Conservation (phyloP, 1,140 invertebrate species). For the Arctopsyche grandis region DNA sequence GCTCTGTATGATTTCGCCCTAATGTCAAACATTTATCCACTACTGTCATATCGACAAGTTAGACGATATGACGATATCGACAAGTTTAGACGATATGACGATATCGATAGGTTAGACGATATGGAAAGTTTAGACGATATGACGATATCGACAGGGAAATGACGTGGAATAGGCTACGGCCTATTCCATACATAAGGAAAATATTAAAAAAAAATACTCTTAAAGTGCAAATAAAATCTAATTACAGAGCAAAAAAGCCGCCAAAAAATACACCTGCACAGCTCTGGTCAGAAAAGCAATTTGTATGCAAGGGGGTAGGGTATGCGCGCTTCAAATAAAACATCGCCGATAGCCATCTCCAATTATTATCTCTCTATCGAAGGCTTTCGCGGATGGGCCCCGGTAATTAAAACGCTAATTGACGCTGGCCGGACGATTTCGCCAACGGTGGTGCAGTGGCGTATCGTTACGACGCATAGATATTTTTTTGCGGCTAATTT, state of each 20-base stretch:
- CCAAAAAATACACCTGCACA: slow-evolving; percentile 27
- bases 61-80: too few relatives aligned
- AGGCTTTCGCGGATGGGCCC: slow-evolving; percentile 31
- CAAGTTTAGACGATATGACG: too few relatives aligned
- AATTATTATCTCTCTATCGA: slow-evolving; percentile 44
- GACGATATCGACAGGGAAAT: too few relatives aligned
- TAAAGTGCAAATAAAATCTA: slow-evolving; percentile 14
- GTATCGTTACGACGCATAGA: not conserved
- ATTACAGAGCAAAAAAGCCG: slow-evolving; percentile 21
- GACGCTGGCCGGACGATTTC: not conserved
- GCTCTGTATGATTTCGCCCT: too few relatives aligned
- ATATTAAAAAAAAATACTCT: too few relatives aligned
- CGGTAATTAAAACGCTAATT: slow-evolving; percentile 42
- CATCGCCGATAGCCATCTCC: slow-evolving; percentile 30
- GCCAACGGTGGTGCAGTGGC: not conserved
- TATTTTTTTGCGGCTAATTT: too few relatives aligned
- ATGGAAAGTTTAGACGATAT: too few relatives aligned
- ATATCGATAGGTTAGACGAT: too few relatives aligned
- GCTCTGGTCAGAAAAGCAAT: slow-evolving; percentile 31
- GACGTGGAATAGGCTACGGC: too few relatives aligned
- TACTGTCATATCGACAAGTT: too few relatives aligned
- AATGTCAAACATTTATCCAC: too few relatives aligned
- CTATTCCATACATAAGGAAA: too few relatives aligned
- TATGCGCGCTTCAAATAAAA: slow-evolving; percentile 37
- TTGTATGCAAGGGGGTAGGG: slow-evolving; percentile 33